These are phyloP conservation scores for Crypturellus undulatus DNA, from an alignment of 2,113 vertebrate genomes.

Conservation along the genomic window DNA sequence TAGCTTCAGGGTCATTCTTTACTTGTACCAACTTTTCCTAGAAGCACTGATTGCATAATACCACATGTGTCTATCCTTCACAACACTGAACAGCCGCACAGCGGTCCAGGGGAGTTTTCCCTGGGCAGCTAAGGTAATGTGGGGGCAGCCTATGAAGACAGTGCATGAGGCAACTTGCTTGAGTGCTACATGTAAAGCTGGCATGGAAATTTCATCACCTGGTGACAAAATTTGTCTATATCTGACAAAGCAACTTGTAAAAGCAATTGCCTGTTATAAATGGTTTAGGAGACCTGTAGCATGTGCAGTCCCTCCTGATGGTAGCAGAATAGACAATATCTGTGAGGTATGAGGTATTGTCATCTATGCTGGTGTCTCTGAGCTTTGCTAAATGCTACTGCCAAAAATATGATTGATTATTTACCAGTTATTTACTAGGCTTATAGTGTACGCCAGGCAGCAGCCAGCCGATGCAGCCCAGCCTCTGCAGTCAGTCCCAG, in stretches of 20 bases:
- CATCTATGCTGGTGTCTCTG: not conserved
- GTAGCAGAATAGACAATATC: not conserved
- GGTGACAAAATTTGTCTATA: not conserved
- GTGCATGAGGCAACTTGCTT: not conserved
- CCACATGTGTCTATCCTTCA: not conserved
- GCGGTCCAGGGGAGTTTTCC: not conserved
- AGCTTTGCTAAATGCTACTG: not conserved
- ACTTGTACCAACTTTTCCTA: not conserved
- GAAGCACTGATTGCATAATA: not conserved
- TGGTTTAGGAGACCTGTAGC: not conserved
- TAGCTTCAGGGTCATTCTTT: not conserved
- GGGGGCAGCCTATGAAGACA: not conserved
- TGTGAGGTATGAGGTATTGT: not conserved
- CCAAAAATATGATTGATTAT: not conserved
- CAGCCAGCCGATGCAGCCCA: not conserved
- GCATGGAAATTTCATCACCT: not conserved
- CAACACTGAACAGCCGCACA: not conserved
- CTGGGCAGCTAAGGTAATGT: not conserved
- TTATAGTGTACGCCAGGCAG: no score
- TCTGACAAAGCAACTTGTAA: not conserved
- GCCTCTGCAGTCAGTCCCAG: not conserved
- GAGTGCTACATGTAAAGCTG: not conserved
- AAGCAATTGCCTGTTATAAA: fast-evolving
- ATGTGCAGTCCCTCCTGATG: not conserved
- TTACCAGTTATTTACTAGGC: not conserved